Conservation (phyloP, 1,140 invertebrate genomes). For the Pogonomyrmex barbatus region DNA sequence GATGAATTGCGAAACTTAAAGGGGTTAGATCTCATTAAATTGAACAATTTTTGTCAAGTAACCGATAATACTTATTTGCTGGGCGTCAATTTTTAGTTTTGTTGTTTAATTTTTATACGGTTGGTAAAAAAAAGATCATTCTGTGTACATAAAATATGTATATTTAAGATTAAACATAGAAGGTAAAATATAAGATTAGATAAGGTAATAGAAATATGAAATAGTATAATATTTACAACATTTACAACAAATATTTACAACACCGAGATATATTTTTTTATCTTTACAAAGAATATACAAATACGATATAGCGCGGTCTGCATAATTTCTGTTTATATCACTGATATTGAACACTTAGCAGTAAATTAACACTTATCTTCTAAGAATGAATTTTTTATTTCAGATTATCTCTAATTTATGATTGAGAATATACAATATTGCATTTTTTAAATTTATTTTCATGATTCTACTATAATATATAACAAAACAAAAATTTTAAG, state of each 20-base stretch:
- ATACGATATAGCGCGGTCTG: not conserved
- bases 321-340: not conserved
- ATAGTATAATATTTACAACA: not conserved
- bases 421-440: not conserved
- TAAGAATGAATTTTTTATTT: not conserved
- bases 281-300: not conserved
- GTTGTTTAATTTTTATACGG: too few relatives aligned
- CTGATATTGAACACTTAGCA: not conserved
- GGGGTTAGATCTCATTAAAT: too few relatives aligned
- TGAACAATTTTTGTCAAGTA: too few relatives aligned
- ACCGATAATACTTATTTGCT: too few relatives aligned
- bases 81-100: too few relatives aligned
- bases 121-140: too few relatives aligned
- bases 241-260: too few relatives aligned
- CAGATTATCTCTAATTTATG: not conserved
- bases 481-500: not conserved
- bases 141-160: not conserved
- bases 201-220: not conserved
- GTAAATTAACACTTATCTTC: not conserved
- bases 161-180: not conserved
- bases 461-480: not conserved
- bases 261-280: not conserved
- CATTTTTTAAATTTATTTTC: not conserved
- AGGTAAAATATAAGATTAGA: not conserved
- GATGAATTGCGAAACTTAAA: too few relatives aligned